A percentile compares a stretch with the other conserved stretches of the same genome.
These are phyloP conservation scores for Dendrophyllia cribrosa DNA, from an alignment of 64 coral and sea anemone species.

Conservation along the genomic window DNA sequence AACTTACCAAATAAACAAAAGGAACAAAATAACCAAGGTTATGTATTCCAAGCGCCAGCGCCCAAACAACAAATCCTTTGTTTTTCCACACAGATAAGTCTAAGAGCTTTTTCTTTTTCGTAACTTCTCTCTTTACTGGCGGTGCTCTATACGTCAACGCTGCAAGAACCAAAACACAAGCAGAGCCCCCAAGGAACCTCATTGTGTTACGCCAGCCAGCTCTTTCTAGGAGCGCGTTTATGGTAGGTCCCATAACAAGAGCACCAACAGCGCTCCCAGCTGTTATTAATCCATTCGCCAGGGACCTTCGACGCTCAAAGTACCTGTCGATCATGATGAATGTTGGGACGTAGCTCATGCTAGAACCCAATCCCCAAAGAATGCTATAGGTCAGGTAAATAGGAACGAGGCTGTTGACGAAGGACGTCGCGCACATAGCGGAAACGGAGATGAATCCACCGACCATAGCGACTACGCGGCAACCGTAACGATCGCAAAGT, in stretches of 20 bases:
- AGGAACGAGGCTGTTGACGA: constrained; percentile 40
- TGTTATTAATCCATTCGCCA: constrained; percentile 68
- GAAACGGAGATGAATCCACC: constrained; percentile 58
- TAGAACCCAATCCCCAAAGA: constrained; percentile 58
- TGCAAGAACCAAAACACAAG: constrained; percentile 7
- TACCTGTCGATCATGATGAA: constrained; percentile 61
- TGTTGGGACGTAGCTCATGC: constrained; percentile 68
- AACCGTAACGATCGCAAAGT: constrained; percentile 56
- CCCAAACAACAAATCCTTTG: constrained; percentile 79
- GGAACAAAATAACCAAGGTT: constrained; percentile 73
- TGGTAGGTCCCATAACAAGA: constrained; percentile 50
- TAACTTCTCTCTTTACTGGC: constrained; percentile 6
- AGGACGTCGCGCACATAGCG: constrained; percentile 38
- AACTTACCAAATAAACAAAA: constrained; percentile 71
- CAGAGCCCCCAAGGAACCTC: constrained; percentile 32
- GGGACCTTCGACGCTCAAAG: constrained; percentile 53
- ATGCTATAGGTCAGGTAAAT: constrained; percentile 75
- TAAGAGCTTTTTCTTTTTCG: constrained; percentile 36
- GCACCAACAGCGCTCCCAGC: constrained; percentile 63
- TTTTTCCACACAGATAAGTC: constrained; percentile 71
- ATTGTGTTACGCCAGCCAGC: constrained; percentile 66
- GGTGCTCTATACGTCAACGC: constrained; percentile 15
- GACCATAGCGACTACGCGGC: constrained; percentile 20
- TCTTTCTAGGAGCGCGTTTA: constrained; percentile 42
- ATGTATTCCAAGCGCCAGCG: constrained; percentile 54